Conservation (phyloP, 2,797 vertebrate species). For the Octomys mimax region DNA sequence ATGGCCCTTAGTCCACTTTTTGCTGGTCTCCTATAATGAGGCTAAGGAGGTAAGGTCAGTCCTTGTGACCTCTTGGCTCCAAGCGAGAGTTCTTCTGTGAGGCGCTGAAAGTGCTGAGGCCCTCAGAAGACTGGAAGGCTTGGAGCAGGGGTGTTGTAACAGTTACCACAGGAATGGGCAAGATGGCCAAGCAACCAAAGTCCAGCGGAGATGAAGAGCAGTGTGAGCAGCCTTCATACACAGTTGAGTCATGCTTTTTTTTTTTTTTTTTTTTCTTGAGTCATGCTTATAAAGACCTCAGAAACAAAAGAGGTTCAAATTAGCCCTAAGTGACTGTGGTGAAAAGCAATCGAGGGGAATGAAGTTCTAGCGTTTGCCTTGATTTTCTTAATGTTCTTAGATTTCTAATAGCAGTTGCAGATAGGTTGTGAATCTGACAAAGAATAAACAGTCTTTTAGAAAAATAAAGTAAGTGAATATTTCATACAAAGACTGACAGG, state of each 20-base stretch:
- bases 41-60: background rate
- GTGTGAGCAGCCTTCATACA: background rate
- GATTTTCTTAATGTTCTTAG: background rate
- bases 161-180: background rate
- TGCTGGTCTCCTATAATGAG: background rate
- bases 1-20: background rate
- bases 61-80: background rate
- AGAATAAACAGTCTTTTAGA: background rate
- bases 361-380: conserved; percentile 8
- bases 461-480: conserved; percentile 11
- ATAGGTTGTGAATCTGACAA: background rate
- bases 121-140: background rate
- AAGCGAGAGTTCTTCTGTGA: background rate
- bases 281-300: background rate
- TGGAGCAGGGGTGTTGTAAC: background rate
- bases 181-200: background rate
- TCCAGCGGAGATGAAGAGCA: background rate
- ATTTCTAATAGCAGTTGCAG: background rate
- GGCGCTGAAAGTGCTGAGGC: background rate
- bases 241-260: background rate
- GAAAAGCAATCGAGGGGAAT: background rate
- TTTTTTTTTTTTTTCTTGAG: background rate
- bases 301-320: background rate
- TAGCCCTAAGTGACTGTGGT: background rate
- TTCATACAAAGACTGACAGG: background rate